phyloP scores from a whole-genome alignment of 2,888 invertebrate genomes.

The Steinernema scapterisci region DNA sequence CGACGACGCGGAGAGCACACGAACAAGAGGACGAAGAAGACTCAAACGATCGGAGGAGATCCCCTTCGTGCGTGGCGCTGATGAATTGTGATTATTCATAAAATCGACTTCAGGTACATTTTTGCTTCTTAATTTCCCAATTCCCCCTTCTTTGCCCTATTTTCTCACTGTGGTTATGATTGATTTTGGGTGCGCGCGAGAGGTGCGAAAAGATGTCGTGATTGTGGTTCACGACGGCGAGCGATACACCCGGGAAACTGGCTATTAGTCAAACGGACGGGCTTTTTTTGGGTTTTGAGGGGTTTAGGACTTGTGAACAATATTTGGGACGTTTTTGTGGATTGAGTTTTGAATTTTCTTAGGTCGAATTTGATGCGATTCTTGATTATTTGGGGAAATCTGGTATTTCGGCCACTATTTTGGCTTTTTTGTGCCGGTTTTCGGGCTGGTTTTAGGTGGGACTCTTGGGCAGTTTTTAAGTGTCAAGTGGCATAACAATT shows the following conservation, averaged over 20 bases:
- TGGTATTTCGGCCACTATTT: too few species aligned
- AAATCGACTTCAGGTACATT: constrained; percentile 5
- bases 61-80: background rate
- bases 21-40: background rate
- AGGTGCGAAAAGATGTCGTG: constrained; percentile 13
- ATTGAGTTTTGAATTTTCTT: too few species aligned
- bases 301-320: background rate
- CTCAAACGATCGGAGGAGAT: background rate
- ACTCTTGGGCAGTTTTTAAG: too few species aligned
- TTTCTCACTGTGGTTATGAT: background rate
- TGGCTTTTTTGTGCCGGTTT: too few species aligned
- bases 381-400: too few species aligned
- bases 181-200: background rate
- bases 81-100: constrained; percentile 32
- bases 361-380: too few species aligned
- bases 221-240: background rate
- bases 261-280: too few species aligned
- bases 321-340: too few species aligned
- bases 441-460: too few species aligned
- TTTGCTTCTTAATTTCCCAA: background rate
- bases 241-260: background rate
- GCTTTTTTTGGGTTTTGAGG: background rate
- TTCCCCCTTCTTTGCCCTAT: background rate
- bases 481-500: too few species aligned
- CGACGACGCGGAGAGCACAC: too few species aligned